Conservation (phyloP, 2,888 invertebrate genomes). For the Ferrisia virgata region DNA sequence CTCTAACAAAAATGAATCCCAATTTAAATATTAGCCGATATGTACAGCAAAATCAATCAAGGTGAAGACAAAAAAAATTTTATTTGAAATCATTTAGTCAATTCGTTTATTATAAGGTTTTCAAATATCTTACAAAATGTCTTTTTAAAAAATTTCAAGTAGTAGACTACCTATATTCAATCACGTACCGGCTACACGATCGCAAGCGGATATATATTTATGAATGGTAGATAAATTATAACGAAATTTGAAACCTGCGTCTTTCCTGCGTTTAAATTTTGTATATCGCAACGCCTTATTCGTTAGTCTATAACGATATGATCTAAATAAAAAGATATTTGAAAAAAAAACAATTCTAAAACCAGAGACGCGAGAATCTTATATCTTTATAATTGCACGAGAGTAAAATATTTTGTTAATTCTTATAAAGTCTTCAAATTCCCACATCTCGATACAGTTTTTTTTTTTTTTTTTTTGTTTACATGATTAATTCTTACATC, state of each 20-base stretch:
- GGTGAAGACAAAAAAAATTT: no score
- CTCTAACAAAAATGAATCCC: background rate
- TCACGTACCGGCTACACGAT: background rate
- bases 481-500: background rate
- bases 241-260: background rate
- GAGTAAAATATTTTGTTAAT: background rate
- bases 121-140: no score
- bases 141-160: no score
- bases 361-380: background rate
- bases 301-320: conserved; percentile 19
- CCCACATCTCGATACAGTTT: background rate
- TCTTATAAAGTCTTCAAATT: background rate
- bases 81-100: no score
- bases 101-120: no score
- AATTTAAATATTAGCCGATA: background rate
- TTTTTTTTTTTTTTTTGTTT: no score
- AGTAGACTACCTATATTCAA: no score
- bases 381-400: background rate
- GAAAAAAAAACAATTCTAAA: background rate
- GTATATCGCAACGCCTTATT: background rate
- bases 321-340: background rate
- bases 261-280: background rate
- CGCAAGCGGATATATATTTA: background rate
- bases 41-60: background rate
- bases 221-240: background rate